Base-by-base conservation (phyloP, 2,888 invertebrate genomes). In the Maniola hyperantus region DNA sequence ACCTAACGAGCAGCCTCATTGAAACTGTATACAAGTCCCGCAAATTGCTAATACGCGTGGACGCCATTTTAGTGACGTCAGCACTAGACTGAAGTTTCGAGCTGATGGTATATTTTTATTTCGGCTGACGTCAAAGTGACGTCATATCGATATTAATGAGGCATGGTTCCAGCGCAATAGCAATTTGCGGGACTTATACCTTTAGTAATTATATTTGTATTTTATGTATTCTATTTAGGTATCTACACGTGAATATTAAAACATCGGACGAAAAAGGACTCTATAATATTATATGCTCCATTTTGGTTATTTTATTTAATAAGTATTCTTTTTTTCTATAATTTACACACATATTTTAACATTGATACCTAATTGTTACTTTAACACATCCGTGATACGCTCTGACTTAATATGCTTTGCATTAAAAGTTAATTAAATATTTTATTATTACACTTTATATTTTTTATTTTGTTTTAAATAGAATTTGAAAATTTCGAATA, bases 191-290 rank as follows among this genome's bases (percentile, higher is more conserved):
- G n/a, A n/a, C n/a, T n/a, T 11, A 39, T 39, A 39, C 11, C 11
- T 11, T 11, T 39, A 11, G 5, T 42, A 11, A 11, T 4, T 42
- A 13, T 4, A 42, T 13, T 13, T 46, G 7, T 15, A 7, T 46
- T 46, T 4, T 18, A 15, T 11, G 15, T n/a, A n/a, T 18, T 26
- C 48, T 48, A 48, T 18, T 48, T 18, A n/a, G n/a, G n/a, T n/a
- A 10, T 36, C 34, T 54, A 54, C 34, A 54, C 15, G 15, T 54
- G 15, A 15, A 54, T n/a, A 54, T 54, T 34, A 34, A 54, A 15
- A 34, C 33, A 34, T 54, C 36, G 54, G 55, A 55, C 55, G 55
- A 18, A 39, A 34, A 55, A 48, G 18, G 15, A 48, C 2, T 15
- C 39, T 39, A 39, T 5, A 11, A 8, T 6, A 15, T 5, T 13